phyloP scores from a whole-genome alignment of 2,113 vertebrate species.

The Gallinago jamesoni region DNA sequence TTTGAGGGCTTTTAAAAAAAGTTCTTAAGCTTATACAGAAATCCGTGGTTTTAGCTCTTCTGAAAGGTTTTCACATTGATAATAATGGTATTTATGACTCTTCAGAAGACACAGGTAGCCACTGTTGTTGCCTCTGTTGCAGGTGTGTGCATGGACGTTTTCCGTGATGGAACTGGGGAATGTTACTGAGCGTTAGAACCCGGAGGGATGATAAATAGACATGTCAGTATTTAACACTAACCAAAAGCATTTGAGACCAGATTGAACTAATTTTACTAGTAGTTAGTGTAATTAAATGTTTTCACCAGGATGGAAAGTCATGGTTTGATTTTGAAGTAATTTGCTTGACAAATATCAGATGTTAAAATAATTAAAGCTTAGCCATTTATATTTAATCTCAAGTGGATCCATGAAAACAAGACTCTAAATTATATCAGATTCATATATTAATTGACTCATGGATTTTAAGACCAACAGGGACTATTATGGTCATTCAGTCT shows the following conservation, averaged over 20 bases:
- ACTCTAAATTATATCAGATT: not conserved
- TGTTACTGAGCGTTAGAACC: not conserved
- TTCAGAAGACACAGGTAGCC: not conserved
- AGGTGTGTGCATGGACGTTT: not conserved
- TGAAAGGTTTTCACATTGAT: not conserved
- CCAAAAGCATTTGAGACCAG: slow-evolving; percentile 14
- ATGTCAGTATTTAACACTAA: slow-evolving; percentile 31
- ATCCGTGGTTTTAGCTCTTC: not conserved
- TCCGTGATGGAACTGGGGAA: not conserved
- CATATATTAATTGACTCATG: slow-evolving; percentile 9
- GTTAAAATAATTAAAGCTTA: slow-evolving; percentile 42
- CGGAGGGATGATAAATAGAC: not conserved
- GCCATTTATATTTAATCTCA: slow-evolving; percentile 19
- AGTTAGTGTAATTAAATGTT: slow-evolving; percentile 58
- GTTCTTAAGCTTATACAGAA: not conserved
- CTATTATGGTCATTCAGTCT: not conserved
- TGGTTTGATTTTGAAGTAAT: slow-evolving; percentile 22
- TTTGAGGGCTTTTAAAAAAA: not conserved
- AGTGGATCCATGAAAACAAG: slow-evolving; percentile 33
- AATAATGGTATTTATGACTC: not conserved
- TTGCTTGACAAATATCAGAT: slow-evolving; percentile 57
- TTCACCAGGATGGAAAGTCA: slow-evolving; percentile 8
- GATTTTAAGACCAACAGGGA: not conserved
- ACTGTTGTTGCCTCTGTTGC: not conserved
- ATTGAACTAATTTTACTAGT: slow-evolving; percentile 44